phyloP scores from a whole-genome alignment of 2,797 vertebrate genomes.

The Rhabdomys pumilio region DNA sequence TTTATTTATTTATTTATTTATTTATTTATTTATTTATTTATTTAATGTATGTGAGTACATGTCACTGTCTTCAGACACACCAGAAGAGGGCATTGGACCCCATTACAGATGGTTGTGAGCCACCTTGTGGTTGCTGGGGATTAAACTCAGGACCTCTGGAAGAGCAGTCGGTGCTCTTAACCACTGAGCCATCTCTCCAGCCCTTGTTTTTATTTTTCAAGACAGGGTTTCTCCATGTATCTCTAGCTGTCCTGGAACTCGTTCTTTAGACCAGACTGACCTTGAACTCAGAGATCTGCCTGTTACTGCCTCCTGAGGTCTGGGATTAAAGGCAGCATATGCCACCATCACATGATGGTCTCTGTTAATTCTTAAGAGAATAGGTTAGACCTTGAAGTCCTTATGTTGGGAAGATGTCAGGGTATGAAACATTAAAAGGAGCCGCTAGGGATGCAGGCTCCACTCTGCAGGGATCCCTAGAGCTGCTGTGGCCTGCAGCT shows the following conservation, averaged over 20 bases:
- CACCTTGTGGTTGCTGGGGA: too few relatives aligned
- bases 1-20: too few relatives aligned
- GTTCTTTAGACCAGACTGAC: neutral
- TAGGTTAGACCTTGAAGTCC: slow-evolving; percentile 8
- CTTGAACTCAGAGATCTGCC: neutral
- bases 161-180: too few relatives aligned
- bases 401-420: neutral
- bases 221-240: neutral
- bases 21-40: too few relatives aligned
- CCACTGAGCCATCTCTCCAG: too few relatives aligned
- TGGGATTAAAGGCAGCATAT: neutral
- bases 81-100: too few relatives aligned
- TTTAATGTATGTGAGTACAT: too few relatives aligned
- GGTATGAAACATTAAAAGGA: neutral
- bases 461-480: neutral
- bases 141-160: too few relatives aligned
- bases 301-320: neutral
- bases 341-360: neutral
- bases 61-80: too few relatives aligned
- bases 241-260: neutral
- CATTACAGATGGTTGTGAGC: too few relatives aligned
- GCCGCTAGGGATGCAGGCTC: neutral
- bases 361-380: neutral
- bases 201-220: neutral
- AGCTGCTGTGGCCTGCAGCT: neutral